Evolutionary conservation across 2,888 invertebrate genomes (phyloP).

Genomic region (Dynastes hyllus): DNA sequence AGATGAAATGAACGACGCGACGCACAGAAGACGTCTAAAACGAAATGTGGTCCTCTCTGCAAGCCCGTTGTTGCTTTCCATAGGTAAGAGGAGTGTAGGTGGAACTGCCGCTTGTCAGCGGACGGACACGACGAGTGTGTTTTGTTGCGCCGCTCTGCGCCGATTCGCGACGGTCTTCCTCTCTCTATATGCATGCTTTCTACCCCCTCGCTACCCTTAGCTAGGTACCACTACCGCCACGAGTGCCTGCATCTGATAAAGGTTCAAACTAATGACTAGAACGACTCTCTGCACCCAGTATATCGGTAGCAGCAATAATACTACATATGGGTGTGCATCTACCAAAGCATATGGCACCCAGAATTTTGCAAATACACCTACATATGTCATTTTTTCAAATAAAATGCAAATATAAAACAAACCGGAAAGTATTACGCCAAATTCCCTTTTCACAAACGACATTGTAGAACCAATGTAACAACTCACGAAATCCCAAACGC

Average conservation of each 20-base stretch:
- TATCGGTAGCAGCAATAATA: conserved; percentile 21
- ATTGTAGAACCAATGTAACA: too few relatives aligned
- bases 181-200: conserved; percentile 36
- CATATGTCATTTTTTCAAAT: too few relatives aligned
- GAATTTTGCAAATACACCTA: neutral
- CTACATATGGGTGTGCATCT: conserved; percentile 13
- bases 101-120: conserved; percentile 53
- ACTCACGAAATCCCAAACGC: too few relatives aligned
- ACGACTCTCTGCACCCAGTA: conserved; percentile 39
- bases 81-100: conserved; percentile 54
- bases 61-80: conserved; percentile 50
- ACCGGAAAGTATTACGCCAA: too few relatives aligned
- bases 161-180: conserved; percentile 48
- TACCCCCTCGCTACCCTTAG: conserved; percentile 34
- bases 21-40: conserved; percentile 57
- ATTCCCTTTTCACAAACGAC: too few relatives aligned
- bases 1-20: conserved; percentile 48
- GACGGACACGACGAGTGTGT: conserved; percentile 52
- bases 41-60: conserved; percentile 51
- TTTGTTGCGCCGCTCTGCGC: conserved; percentile 52
- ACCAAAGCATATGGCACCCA: neutral
- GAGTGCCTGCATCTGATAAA: conserved; percentile 45
- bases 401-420: too few relatives aligned
- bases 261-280: conserved; percentile 50
- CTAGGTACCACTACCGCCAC: conserved; percentile 29